phyloP scores from a whole-genome alignment of 2,888 invertebrate species.

The Heliothis peltigera region DNA sequence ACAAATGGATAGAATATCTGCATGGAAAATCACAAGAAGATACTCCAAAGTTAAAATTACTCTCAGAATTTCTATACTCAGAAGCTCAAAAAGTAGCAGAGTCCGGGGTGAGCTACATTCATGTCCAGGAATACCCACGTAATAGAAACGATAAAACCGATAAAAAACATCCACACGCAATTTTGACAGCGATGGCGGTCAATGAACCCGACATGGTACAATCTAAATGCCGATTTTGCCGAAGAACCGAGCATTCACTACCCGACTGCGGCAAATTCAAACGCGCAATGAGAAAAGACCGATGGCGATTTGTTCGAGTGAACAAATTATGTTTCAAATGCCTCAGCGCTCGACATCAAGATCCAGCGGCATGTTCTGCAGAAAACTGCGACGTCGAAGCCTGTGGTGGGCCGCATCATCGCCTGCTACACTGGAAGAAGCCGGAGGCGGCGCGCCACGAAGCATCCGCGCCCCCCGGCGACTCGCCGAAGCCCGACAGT shows the following conservation, averaged over 20 bases:
- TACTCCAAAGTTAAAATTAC: not conserved
- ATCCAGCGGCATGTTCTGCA: not conserved
- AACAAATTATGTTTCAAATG: slow-evolving; percentile 13
- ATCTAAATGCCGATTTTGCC: slow-evolving; percentile 12
- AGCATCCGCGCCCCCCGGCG: not conserved
- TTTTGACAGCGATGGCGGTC: not conserved
- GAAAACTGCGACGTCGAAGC: slow-evolving; percentile 7
- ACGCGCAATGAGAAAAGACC: slow-evolving; percentile 8
- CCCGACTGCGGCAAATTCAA: slow-evolving; percentile 8
- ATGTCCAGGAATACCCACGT: not conserved
- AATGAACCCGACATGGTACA: not conserved
- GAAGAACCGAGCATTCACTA: not conserved
- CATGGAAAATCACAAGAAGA: not conserved
- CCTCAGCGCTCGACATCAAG: slow-evolving; percentile 1
- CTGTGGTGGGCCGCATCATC: slow-evolving; percentile 6
- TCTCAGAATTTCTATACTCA: slow-evolving; percentile 3
- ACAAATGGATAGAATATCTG: slow-evolving; percentile 12
- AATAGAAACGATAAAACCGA: not conserved
- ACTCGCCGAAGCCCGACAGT: not conserved
- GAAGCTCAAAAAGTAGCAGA: slow-evolving; percentile 11
- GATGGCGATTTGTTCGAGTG: slow-evolving; percentile 10
- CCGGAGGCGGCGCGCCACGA: slow-evolving; percentile 6
- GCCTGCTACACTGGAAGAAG: slow-evolving; percentile 9
- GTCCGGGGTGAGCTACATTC: slow-evolving; percentile 2
- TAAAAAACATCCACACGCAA: too few relatives aligned